These are phyloP conservation scores for Caenorhabditis latens DNA, from an alignment of 1,140 invertebrate genomes.

Conservation along the genomic window DNA sequence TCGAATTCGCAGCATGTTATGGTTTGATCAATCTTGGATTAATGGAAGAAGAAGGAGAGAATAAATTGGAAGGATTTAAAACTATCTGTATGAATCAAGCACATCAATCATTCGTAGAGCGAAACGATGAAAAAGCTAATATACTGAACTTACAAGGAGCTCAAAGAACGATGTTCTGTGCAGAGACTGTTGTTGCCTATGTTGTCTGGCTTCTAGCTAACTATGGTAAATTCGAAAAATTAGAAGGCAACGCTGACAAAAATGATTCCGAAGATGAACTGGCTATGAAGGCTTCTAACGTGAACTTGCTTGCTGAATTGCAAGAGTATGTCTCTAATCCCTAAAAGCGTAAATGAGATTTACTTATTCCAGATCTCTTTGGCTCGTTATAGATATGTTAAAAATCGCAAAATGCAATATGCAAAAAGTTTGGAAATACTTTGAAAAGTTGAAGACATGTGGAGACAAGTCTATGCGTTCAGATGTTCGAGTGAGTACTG, in stretches of 20 bases:
- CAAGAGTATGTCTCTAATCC: constrained; percentile 15
- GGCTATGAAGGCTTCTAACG: not conserved
- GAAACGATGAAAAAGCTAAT: not conserved
- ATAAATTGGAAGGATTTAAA: constrained; percentile 12
- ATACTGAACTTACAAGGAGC: not conserved
- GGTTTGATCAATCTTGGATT: constrained; percentile 10
- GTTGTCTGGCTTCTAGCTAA: constrained; percentile 21
- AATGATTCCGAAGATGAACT: constrained; percentile 8
- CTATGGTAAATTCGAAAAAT: not conserved
- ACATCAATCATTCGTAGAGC: not conserved
- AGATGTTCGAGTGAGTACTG: not conserved
- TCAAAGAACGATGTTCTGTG: constrained; percentile 19
- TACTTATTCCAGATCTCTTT: not conserved
- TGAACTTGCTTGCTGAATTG: not conserved
- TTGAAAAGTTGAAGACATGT: constrained; percentile 35
- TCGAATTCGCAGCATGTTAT: constrained; percentile 31
- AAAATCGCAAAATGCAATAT: constrained; percentile 27
- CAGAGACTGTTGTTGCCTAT: constrained; percentile 14
- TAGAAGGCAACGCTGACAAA: constrained; percentile 7
- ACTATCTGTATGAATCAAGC: not conserved
- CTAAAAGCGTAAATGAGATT: too few species aligned
- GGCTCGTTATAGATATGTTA: constrained; percentile 6
- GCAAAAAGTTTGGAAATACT: constrained; percentile 26
- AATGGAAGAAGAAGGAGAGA: constrained; percentile 18
- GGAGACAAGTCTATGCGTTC: constrained; percentile 20